Evolutionary conservation across 2,888 invertebrate species (phyloP), one percentile per base, ranked within the genome.

Genomic region (Opisthograptis luteolata): DNA sequence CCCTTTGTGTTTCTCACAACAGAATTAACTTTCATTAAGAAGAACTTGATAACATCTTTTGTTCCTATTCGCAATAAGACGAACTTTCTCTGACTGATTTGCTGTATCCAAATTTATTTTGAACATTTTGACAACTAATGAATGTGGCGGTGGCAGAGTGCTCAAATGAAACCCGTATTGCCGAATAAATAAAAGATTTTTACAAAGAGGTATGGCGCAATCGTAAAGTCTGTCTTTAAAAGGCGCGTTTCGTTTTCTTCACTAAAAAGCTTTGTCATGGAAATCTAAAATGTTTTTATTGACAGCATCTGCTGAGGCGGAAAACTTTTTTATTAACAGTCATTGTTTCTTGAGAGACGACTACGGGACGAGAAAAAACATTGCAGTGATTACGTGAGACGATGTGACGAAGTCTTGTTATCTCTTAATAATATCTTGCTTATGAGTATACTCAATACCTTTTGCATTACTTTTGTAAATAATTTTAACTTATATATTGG

Each of bases 1-100:
- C 56, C 64, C 60, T 66, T 68, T 69, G 64, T 62, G 55, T 68
- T 60, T 45, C 60, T 59, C 58, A 50, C 59, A 62, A 63, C 64
- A 62, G 35, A 51, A 54, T 53, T 67, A 70, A 70, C 66, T 70
- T 68, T 60, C 62, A 67, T 67, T 68, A 64, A 64, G 58, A 56
- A 61, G 54, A 61, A 66, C 34, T 52, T 49, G 41, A 52, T 44
- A 42, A 44, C 40, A 55, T 47, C 55, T 50, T 57, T 54, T 50
- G 50, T 50, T 43, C 28, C 37, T 36, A 15, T 36, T 31, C 14
- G 15, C 15, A 28, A 27, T 35, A 36, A 39, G 17, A 17, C 27
- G 9, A 44, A 45, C 9, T 40, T 44, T 30, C 24, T 40, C 40
- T 50, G 30, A 50, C 34, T 15, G 49, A 44, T 44, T 43, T 22